Conservation (phyloP, 2,113 vertebrate genomes). For the Dromas ardeola region DNA sequence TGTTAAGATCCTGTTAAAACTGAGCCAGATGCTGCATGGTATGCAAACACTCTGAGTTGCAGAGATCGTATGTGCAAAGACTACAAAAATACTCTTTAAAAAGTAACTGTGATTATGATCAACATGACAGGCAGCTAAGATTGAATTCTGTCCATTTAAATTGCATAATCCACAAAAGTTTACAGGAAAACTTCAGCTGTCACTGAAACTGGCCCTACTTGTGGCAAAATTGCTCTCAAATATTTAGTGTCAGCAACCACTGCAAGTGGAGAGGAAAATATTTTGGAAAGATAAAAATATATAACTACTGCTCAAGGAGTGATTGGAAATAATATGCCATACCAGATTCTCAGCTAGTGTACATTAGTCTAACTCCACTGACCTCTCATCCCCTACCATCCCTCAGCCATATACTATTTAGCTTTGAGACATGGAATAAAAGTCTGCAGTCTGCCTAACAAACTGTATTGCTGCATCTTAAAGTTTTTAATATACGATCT, state of each 20-base stretch:
- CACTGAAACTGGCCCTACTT: not conserved
- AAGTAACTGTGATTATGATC: slow-evolving; percentile 24
- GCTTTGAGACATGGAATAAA: not conserved
- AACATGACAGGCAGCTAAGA: not conserved
- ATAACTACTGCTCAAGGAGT: not conserved
- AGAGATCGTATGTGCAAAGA: slow-evolving; percentile 30
- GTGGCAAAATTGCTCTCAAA: slow-evolving; percentile 2
- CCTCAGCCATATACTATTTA: not conserved
- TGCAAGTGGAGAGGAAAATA: not conserved
- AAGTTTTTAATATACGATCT: not conserved
- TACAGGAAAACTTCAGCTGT: slow-evolving; percentile 32
- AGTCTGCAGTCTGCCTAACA: not conserved
- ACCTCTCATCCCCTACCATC: not conserved
- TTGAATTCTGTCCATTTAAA: not conserved
- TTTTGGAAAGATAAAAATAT: not conserved
- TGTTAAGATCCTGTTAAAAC: slow-evolving; percentile 34
- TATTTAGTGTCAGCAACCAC: not conserved
- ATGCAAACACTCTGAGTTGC: slow-evolving; percentile 12
- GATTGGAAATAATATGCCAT: not conserved
- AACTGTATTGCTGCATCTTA: not conserved
- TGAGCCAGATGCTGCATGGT: slow-evolving; percentile 46
- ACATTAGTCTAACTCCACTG: not conserved
- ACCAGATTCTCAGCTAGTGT: not conserved
- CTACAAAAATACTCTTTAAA: slow-evolving; percentile 1
- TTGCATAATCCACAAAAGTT: not conserved